A percentile compares a stretch with the other conserved stretches of the same genome.
phyloP scores from a whole-genome alignment of 1,140 invertebrate genomes.

The Helicoverpa zea region DNA sequence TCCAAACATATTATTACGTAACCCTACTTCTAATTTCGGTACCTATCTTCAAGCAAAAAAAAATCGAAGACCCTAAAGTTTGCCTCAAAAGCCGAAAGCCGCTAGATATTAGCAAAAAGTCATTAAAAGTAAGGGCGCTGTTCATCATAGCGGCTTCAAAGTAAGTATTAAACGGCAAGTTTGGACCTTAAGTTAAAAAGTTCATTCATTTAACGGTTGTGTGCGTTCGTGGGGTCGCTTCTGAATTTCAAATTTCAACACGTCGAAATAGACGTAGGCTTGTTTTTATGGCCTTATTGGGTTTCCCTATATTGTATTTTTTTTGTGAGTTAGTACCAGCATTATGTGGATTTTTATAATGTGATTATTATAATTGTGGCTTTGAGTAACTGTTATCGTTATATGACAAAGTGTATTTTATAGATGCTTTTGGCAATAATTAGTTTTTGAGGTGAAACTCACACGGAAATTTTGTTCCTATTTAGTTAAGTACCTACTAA shows the following conservation, averaged over 20 bases:
- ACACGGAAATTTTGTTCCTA: too few relatives aligned
- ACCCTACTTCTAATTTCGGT: not conserved
- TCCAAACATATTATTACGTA: conserved; percentile 1
- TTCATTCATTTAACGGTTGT: conserved; percentile 85
- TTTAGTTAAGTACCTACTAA: too few relatives aligned
- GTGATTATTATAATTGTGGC: not conserved
- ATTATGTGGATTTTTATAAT: not conserved
- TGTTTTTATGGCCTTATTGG: not conserved
- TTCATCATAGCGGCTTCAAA: conserved; percentile 82
- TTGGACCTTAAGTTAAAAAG: conserved; percentile 82
- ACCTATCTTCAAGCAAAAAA: conserved; percentile 37
- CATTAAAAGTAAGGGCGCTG: conserved; percentile 83
- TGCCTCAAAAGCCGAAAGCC: conserved; percentile 72
- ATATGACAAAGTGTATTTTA: too few relatives aligned
- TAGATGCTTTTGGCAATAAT: too few relatives aligned
- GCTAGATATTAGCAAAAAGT: conserved; percentile 84
- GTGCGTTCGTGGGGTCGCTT: conserved; percentile 65
- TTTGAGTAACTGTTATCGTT: too few relatives aligned
- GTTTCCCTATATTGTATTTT: not conserved
- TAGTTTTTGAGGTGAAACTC: too few relatives aligned
- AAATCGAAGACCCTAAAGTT: conserved; percentile 57
- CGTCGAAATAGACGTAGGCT: conserved; percentile 43
- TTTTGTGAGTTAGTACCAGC: not conserved
- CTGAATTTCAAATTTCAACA: conserved; percentile 73
- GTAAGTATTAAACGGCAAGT: conserved; percentile 81